These are phyloP conservation scores for Eubucco bourcierii DNA, from an alignment of 2,113 vertebrate genomes.

Conservation along the genomic window DNA sequence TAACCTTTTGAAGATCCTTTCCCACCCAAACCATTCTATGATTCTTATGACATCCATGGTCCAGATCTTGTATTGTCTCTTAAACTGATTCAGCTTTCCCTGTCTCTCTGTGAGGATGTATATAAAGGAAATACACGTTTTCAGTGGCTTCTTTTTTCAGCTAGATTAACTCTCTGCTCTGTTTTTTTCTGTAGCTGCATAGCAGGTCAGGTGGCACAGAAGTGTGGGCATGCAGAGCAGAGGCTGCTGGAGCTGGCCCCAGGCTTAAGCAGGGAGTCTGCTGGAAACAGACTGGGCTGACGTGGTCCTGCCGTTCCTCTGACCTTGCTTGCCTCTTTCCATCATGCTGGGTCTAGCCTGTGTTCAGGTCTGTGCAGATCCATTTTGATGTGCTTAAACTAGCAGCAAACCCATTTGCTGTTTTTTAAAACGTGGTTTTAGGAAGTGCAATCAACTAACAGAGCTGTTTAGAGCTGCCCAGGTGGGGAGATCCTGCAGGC, in stretches of 20 bases:
- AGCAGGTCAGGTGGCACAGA: neutral
- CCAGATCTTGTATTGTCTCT: neutral
- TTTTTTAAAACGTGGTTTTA: neutral
- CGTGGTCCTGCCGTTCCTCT: neutral
- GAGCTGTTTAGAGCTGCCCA: neutral
- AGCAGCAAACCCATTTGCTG: neutral
- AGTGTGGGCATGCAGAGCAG: neutral
- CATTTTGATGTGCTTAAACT: neutral
- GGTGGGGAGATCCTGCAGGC: neutral
- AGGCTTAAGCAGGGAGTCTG: neutral
- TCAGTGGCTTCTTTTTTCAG: rapidly evolving
- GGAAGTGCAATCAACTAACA: neutral
- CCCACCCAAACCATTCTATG: too few relatives aligned
- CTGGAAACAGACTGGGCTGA: neutral
- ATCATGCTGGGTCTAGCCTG: rapidly evolving
- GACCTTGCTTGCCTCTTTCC: neutral
- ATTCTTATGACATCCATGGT: neutral
- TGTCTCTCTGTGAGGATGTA: neutral
- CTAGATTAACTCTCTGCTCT: neutral
- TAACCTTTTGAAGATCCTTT: too few relatives aligned
- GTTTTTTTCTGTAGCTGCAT: neutral
- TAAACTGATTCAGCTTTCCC: neutral
- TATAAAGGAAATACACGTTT: neutral
- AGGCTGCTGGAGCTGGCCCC: neutral
- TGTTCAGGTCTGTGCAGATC: neutral